A percentile compares a stretch with the other conserved stretches of the same genome.
phyloP scores from a whole-genome alignment of 2,113 vertebrate genomes.

The Camelus dromedarius region DNA sequence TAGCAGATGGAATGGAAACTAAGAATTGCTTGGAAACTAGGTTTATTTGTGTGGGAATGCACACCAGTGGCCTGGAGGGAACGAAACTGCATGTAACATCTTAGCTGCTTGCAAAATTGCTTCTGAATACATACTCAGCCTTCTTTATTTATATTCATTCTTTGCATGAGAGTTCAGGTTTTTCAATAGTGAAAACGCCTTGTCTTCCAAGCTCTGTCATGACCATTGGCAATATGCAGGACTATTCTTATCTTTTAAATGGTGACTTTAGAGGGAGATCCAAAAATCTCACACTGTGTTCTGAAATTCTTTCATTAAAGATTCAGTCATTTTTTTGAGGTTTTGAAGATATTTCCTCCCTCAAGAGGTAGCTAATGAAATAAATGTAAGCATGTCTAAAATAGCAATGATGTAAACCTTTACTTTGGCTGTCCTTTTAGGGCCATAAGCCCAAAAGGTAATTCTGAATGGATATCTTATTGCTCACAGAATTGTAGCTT shows the following conservation, averaged over 20 bases:
- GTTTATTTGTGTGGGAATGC: neutral
- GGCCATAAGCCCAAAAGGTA: neutral
- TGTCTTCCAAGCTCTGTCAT: neutral
- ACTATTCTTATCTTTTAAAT: neutral
- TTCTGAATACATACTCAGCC: neutral
- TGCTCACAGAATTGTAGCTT: neutral
- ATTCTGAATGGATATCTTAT: neutral
- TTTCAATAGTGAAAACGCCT: neutral
- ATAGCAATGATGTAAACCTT: neutral
- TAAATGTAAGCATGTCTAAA: neutral
- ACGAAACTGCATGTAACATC: neutral
- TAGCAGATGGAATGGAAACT: neutral
- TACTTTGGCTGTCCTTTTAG: neutral
- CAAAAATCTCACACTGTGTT: neutral
- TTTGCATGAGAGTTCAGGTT: slow-evolving; percentile 27
- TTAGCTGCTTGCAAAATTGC: neutral
- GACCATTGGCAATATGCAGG: neutral
- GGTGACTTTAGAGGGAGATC: neutral
- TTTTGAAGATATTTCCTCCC: neutral
- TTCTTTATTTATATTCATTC: neutral
- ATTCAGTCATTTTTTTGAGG: neutral
- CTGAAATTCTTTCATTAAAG: slow-evolving; percentile 9
- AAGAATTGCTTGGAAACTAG: neutral
- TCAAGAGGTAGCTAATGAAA: neutral
- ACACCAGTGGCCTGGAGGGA: neutral